These are phyloP conservation scores for Pristionchus exspectatus DNA, from an alignment of 2,888 invertebrate genomes.

Conservation along the genomic window DNA sequence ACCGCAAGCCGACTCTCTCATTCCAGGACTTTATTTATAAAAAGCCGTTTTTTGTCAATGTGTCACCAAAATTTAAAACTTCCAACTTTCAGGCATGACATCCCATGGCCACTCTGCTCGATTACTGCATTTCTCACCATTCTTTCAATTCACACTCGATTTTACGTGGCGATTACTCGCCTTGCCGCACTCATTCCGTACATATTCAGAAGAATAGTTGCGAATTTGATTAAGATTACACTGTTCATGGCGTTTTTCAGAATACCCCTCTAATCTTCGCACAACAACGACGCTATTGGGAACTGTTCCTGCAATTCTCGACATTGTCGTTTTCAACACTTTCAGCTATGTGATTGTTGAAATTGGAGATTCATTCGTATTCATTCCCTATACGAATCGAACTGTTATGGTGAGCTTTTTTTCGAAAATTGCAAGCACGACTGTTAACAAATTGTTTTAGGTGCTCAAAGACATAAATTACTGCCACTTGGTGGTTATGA, in stretches of 20 bases:
- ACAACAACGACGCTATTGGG: background rate
- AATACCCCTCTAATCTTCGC: background rate
- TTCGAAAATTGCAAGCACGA: no score
- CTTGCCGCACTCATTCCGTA: background rate
- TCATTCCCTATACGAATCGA: background rate
- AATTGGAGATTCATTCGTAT: background rate
- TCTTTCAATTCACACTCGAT: constrained; percentile 10
- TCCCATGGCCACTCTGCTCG: background rate
- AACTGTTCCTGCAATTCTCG: background rate
- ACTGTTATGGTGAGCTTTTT: background rate
- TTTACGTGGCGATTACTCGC: constrained; percentile 14
- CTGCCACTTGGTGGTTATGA: background rate
- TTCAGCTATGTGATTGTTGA: background rate
- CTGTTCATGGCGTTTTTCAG: background rate
- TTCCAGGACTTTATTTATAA: no score
- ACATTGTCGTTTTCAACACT: background rate
- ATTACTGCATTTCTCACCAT: background rate
- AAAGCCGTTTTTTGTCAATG: no score
- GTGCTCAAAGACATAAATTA: background rate
- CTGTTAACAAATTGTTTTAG: no score
- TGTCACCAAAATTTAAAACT: background rate
- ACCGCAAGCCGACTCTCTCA: no score
- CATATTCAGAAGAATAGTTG: background rate
- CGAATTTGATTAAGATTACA: background rate
- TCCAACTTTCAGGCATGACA: background rate